Conservation (phyloP, 2,797 vertebrate species). For the Pipistrellus kuhlii region DNA sequence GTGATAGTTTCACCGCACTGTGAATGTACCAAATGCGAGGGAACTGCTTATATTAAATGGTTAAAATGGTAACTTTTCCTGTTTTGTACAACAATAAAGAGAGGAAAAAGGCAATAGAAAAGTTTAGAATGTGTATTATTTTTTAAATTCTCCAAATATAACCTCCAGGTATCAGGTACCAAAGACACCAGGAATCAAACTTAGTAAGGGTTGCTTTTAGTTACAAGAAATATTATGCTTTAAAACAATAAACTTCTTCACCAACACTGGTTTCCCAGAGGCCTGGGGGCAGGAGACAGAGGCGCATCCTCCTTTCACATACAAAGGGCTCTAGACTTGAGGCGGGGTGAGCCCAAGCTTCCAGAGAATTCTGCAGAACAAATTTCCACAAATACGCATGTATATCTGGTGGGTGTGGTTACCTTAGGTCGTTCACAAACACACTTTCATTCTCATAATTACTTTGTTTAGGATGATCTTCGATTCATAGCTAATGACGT, state of each 20-base stretch:
- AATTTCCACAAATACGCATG: neutral
- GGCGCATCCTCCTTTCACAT: neutral
- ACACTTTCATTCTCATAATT: neutral
- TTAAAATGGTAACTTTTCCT: neutral
- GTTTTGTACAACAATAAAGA: neutral
- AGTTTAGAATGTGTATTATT: neutral
- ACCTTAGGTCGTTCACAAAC: neutral
- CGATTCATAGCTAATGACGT: neutral
- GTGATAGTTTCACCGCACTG: rapidly evolving
- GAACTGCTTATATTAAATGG: rapidly evolving
- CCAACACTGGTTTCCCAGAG: neutral
- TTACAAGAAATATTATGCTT: neutral
- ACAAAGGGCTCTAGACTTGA: neutral
- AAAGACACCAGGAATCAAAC: neutral
- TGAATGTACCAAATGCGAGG: neutral
- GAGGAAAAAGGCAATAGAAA: neutral
- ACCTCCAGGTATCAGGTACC: neutral
- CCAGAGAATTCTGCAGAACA: neutral
- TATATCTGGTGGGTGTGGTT: rapidly evolving
- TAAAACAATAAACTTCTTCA: neutral
- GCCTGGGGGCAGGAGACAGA: neutral
- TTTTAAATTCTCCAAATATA: neutral
- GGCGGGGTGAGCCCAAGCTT: neutral
- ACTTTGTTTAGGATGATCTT: neutral
- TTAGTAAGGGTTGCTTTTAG: neutral